phyloP scores from a whole-genome alignment of 35 echinoderm and acorn worm species.

The Anneissia japonica region DNA sequence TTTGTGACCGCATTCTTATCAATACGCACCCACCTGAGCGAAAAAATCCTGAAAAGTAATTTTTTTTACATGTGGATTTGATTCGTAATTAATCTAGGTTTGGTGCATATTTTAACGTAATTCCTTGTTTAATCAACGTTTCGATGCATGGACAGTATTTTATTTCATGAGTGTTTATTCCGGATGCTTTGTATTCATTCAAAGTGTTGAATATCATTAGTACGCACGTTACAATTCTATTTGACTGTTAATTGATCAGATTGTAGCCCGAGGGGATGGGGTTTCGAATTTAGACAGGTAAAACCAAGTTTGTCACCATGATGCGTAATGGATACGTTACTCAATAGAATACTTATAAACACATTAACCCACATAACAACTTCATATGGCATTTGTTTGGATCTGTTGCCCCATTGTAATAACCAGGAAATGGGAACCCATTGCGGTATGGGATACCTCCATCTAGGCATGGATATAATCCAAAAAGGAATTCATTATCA shows the following conservation, averaged over 20 bases:
- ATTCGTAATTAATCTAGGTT: background rate
- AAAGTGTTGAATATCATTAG: background rate
- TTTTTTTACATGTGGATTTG: background rate
- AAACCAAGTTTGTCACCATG: background rate
- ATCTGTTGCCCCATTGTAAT: background rate
- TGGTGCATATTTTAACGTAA: background rate
- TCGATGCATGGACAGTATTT: background rate
- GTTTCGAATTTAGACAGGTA: background rate
- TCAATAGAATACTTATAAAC: background rate
- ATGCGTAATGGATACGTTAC: background rate
- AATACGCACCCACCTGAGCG: background rate
- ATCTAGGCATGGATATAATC: no score
- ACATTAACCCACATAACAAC: background rate
- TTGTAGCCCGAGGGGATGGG: background rate
- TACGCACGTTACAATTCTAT: background rate
- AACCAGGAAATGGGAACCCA: background rate
- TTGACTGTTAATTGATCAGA: background rate
- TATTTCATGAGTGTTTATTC: background rate
- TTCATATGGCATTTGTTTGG: background rate
- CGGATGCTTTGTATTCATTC: background rate
- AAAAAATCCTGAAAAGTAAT: background rate
- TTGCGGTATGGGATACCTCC: background rate
- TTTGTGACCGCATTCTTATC: background rate
- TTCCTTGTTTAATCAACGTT: background rate
- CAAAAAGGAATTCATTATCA: background rate